A percentile compares a stretch with the other conserved stretches of the same genome.
phyloP scores from a whole-genome alignment of 2,888 invertebrate genomes.

The Ametastegia equiseti region DNA sequence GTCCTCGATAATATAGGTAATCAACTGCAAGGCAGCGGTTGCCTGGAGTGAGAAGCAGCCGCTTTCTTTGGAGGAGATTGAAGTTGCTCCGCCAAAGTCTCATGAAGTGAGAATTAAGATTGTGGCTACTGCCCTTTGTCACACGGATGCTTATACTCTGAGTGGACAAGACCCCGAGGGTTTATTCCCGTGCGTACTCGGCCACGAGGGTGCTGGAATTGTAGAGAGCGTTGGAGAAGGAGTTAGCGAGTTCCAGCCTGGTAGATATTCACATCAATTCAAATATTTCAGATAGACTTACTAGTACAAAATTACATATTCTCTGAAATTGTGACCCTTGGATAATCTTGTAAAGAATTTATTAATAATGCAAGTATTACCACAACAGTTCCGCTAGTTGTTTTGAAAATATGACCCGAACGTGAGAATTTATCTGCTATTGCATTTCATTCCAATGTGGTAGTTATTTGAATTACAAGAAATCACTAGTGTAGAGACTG shows the following conservation, averaged over 20 bases:
- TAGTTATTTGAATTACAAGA: too few species aligned
- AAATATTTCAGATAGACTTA: neutral
- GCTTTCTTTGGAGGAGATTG: slow-evolving; percentile 92
- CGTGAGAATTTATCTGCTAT: too few species aligned
- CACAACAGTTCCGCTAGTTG: too few species aligned
- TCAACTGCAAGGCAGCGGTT: slow-evolving; percentile 96
- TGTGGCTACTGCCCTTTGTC: slow-evolving; percentile 90
- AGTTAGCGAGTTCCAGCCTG: slow-evolving; percentile 90
- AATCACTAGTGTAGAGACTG: too few species aligned
- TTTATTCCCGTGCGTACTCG: slow-evolving; percentile 93
- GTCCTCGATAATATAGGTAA: slow-evolving; percentile 79
- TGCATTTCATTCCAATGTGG: too few species aligned
- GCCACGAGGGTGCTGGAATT: slow-evolving; percentile 97
- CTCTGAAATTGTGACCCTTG: too few species aligned
- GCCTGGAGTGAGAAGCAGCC: slow-evolving; percentile 97
- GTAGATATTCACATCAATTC: slow-evolving; percentile 73
- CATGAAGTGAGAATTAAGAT: slow-evolving; percentile 94
- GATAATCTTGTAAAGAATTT: too few species aligned
- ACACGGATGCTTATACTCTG: slow-evolving; percentile 95
- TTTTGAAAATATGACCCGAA: too few species aligned
- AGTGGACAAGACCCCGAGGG: slow-evolving; percentile 95
- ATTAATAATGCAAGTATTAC: too few species aligned
- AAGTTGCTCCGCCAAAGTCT: slow-evolving; percentile 95
- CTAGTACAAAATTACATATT: too few species aligned
- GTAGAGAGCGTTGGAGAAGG: slow-evolving; percentile 98